Percentiles rank a stretch among this genome's conserved stretches.
Conservation (phyloP, 2,113 vertebrate species). For the Ctenomys sociabilis region DNA sequence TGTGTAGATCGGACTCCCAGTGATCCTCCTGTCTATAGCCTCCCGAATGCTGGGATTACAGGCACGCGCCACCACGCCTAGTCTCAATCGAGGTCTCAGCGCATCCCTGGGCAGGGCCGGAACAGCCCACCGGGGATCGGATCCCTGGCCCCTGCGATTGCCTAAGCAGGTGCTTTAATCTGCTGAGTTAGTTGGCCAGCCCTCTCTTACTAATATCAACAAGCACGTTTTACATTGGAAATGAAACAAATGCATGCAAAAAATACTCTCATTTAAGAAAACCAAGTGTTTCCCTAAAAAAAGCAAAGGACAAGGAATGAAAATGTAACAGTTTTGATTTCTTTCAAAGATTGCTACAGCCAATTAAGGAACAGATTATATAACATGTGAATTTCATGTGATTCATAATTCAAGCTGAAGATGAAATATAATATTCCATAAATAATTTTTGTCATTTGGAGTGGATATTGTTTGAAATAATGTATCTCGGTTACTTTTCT, state of each 20-base stretch:
- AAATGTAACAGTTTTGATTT: not conserved
- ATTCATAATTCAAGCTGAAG: constrained; percentile 60
- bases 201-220: not conserved
- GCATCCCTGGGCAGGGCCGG: no score
- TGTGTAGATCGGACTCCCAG: no score
- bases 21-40: no score
- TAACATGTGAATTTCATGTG: not conserved
- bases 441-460: constrained; percentile 17
- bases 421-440: constrained; percentile 41
- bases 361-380: not conserved
- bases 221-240: not conserved
- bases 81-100: no score
- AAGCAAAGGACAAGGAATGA: not conserved
- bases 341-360: constrained; percentile 16
- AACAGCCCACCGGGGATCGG: no score
- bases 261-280: not conserved
- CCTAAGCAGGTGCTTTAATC: no score
- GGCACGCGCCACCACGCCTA: no score
- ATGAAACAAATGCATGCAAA: not conserved
- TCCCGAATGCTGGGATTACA: no score
- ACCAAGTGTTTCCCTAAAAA: not conserved
- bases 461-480: constrained; percentile 53
- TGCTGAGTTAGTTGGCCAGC: no score
- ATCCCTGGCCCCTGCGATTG: no score
- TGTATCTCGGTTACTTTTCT: not conserved